Base-by-base conservation (phyloP, 92 coral and sea anemone genomes). In the Palythoa grandis region DNA sequence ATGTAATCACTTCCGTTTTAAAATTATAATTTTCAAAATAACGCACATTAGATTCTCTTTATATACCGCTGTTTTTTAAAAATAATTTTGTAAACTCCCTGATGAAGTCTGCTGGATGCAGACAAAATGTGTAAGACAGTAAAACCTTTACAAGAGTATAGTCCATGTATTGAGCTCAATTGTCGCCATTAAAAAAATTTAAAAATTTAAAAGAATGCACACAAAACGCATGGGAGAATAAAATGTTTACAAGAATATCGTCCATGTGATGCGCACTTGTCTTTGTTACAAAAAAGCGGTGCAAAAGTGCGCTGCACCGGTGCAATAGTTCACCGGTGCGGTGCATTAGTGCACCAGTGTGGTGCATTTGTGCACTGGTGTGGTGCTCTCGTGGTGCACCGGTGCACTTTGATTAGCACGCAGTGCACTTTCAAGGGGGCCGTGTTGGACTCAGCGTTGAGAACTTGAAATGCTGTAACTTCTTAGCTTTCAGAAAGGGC, bases 401-500 rank as follows among this genome's bases (percentile, higher is more conserved):
- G 61, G 56, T 52, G 56, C 56, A 52, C 56, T 52, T 7, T 52
- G 56, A 52, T 13, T 52, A 7, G 56, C 12, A 7, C 7, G 56
- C 56, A 63, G 38, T 67, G 72, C 72, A 67, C 72, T 67, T 9
- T 67, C 17, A 67, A 67, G 38, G 17, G 5, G 35, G 38, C 72
- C 72, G 38, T 67, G 17, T 67, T 67, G 72, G 72, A 67, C 72
- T 67, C 72, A 17, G 72, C 17, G 72, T 67, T 67, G 2, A 67
- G 72, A 17, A 7, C 11, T 17, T 67, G 10, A 16, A 11, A 56
- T 56, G 19, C 16, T 56, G 61, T 56, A 56, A 56, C 10, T 56
- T 16, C 19, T 67, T 67, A 67, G 72, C 72, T 11, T 67, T 67
- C 72, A 67, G 72, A 29, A 67, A 67, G 72, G 72, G 17, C 72